Evolutionary conservation across 2,888 invertebrate species (phyloP), one percentile per base, ranked within the genome.

Genomic region (Leptopterna dolabrata): DNA sequence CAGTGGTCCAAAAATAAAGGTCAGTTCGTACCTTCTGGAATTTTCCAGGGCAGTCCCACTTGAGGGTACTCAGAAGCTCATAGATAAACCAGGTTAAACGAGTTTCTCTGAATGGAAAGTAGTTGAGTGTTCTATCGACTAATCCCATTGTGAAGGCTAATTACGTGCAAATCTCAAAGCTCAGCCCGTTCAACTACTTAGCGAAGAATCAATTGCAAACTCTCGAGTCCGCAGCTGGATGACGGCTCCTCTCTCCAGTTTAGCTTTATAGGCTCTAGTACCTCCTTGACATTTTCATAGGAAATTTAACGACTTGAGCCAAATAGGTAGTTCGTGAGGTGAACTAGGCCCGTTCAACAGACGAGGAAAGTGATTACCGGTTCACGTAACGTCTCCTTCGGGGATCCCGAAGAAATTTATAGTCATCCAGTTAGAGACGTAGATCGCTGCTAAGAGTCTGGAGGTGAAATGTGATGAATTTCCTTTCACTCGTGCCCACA

Each of bases 241-340:
- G 7, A 27, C 71, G 71, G 27, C 71, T 71, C 19, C 29, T 71
- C 7, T 6, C 27, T 6, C 14, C 19, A 27, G 71, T 16, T 2
- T n/a, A n/a, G n/a, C n/a, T 71, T 3, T 14, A 24, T 6, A 30
- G 14, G 13, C 0, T 27, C 27, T 27, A 27, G 27, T 27, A 27
- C 71, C 71, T n/a, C 30, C 71, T 27, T 71, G 71, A 71, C 71
- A 71, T 71, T 71, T 71, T 71, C 71, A 71, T 71, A 9, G 3
- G 71, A 27, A 71, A 71, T 13, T 70, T 71, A 27, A 71, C 71
- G 71, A 71, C 30, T 14, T 27, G 30, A 27, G 13, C 30, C 30
- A 71, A 30, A 27, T 14, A 27, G 71, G 71, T 24, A 11, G 71
- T 24, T 4, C 71, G 4, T 24, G n/a, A 51, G 51, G 51, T 51